phyloP scores from a whole-genome alignment of 1,140 invertebrate species.

The Berghia stephanieae region DNA sequence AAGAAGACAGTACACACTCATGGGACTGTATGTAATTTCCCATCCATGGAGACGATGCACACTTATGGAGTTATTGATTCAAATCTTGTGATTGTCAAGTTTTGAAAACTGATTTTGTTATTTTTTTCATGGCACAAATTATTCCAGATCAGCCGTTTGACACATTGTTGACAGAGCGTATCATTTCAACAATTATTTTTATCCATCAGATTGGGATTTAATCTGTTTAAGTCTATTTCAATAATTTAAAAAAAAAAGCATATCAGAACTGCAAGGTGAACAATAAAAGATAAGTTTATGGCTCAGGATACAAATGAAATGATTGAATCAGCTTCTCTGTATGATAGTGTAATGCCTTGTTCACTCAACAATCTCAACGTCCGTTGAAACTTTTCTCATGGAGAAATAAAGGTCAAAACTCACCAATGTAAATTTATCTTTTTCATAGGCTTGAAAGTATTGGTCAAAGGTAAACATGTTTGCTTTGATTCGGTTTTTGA shows the following conservation, averaged over 20 bases:
- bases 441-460: conserved; percentile 61
- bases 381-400: neutral
- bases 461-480: conserved; percentile 63
- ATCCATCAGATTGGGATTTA: no score
- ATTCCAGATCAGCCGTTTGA: no score
- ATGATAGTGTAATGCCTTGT: neutral
- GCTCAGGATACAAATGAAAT: neutral
- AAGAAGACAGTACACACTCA: no score
- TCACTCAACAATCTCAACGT: neutral
- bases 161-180: no score
- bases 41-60: no score
- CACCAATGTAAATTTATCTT: conserved; percentile 60
- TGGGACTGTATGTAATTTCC: no score
- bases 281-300: neutral
- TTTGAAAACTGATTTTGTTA: no score
- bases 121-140: no score
- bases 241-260: neutral
- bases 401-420: conserved; percentile 22
- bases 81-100: no score
- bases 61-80: no score
- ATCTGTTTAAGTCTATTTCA: neutral
- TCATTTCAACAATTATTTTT: no score
- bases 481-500: conserved; percentile 55
- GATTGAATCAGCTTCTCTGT: neutral
- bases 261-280: neutral